Evolutionary conservation across 1,140 invertebrate species (phyloP), one percentile per base, ranked within the genome.

Genomic region (Dermatophagoides farinae): DNA sequence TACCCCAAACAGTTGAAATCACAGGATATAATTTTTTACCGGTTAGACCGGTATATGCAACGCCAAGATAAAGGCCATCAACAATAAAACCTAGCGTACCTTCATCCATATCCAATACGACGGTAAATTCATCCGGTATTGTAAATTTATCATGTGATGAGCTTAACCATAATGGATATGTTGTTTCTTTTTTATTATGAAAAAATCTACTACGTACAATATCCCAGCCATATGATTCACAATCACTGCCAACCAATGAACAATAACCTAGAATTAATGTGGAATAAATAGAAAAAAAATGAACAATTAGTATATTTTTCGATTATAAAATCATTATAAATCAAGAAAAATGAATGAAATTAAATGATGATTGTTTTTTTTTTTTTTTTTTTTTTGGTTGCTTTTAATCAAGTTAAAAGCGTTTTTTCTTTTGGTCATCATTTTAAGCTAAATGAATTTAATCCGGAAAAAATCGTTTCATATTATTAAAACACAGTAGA

Each of bases 221-320:
- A 74, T 97, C 91, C 92, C 92, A 97, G 16, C 92, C 92, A 90
- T 91, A 97, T 62, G 91, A 96, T 69, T 91, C 86, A 68, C 88
- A 84, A 67, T 89, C 91, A 65, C 77, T 79, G 38, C 81, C 81
- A 50, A 83, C 78, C 65, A 83, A 71, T 14, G 58, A 60, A 23
- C 43, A 60, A 52, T 60, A 60, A 25, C 58, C 58, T 60, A n/a
- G 10, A 37, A 14, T 14, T 14, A 53, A 4, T 11, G 2, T n/a
- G 39, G 25, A 55, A 55, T 1, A 55, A 55, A 23, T 39, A 55
- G 39, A 20, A 52, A 52, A 5, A 14, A 52, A 52, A 52, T 16
- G 37, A 52, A 52, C 1, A 16, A 23, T 44, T 14, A 44, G 12
- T n/a, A 44, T 12, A 44, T 44, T 12, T 44, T 44, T 14, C 43